Percentiles rank a stretch among this genome's conserved stretches.
Evolutionary conservation across 2,797 vertebrate species (phyloP).

Genomic region (Oophaga sylvatica): DNA sequence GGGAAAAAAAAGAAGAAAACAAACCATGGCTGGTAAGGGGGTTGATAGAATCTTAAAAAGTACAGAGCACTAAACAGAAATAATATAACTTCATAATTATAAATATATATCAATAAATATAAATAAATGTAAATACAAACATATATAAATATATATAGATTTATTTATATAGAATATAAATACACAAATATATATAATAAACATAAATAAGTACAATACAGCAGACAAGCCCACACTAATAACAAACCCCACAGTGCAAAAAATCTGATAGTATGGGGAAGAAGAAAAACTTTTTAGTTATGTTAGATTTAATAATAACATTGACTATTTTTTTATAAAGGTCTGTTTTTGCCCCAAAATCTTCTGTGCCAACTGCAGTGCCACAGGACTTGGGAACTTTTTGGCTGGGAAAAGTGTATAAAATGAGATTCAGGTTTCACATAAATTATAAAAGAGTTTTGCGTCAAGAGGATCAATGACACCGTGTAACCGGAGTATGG

Average conservation of each 20-base stretch:
- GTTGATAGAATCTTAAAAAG: not conserved
- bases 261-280: not conserved
- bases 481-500: constrained; percentile 12
- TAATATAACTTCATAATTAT: too few relatives aligned
- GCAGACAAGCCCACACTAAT: not conserved
- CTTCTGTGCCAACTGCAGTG: not conserved
- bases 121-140: too few relatives aligned
- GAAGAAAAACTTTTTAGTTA: not conserved
- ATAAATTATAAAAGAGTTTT: constrained; percentile 47
- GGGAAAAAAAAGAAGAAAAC: too few relatives aligned
- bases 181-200: too few relatives aligned
- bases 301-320: not conserved
- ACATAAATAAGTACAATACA: not conserved
- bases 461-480: constrained; percentile 33
- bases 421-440: not conserved
- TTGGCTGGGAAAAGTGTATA: not conserved
- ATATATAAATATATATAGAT: too few relatives aligned
- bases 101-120: too few relatives aligned
- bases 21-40: too few relatives aligned
- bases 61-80: not conserved
- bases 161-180: too few relatives aligned
- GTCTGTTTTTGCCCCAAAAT: not conserved
- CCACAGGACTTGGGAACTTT: not conserved
- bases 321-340: not conserved
- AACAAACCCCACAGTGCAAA: not conserved